Conservation (phyloP, 2,797 vertebrate genomes). For the Enteromius thamalakanensis region DNA sequence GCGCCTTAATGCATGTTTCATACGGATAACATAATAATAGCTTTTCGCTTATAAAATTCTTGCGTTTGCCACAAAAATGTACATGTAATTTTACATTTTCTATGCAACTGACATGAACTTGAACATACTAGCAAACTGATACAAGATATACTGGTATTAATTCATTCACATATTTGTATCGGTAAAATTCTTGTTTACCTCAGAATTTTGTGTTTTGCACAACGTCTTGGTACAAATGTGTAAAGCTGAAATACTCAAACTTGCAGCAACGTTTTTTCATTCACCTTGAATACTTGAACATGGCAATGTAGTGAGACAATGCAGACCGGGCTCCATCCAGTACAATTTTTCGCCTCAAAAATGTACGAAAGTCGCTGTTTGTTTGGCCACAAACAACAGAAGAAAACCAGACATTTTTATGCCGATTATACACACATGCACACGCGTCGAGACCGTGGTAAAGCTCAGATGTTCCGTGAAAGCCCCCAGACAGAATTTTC, state of each 20-base stretch:
- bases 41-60: background rate
- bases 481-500: constrained; percentile 61
- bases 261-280: background rate
- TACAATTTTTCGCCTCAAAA: constrained; percentile 1
- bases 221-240: background rate
- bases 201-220: background rate
- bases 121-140: background rate
- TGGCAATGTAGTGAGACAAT: background rate
- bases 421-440: background rate
- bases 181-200: background rate
- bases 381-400: background rate
- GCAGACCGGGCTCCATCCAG: background rate
- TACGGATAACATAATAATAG: background rate
- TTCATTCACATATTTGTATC: background rate
- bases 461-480: constrained; percentile 54
- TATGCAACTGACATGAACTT: background rate
- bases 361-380: background rate
- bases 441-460: constrained; percentile 26
- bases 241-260: background rate
- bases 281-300: background rate
- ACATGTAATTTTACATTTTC: background rate
- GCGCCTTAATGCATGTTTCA: no score
- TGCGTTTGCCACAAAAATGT: background rate
- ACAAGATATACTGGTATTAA: no score
- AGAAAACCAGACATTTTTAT: constrained; percentile 18